phyloP scores from a whole-genome alignment of 2,797 vertebrate genomes.

The Eulemur rubriventer region DNA sequence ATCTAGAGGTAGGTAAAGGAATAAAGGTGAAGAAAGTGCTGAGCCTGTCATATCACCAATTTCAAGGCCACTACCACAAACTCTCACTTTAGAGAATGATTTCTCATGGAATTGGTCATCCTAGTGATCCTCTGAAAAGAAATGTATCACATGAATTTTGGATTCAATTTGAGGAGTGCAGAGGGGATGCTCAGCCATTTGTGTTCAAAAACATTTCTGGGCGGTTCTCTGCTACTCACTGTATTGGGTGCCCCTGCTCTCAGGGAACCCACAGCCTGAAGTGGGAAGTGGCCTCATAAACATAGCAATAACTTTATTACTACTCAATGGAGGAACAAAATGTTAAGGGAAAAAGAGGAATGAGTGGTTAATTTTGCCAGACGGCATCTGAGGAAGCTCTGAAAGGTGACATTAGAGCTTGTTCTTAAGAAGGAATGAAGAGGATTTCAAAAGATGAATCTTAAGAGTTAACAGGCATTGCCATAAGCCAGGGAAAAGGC shows the following conservation, averaged over 20 bases:
- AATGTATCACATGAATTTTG: not conserved
- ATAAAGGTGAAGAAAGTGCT: not conserved
- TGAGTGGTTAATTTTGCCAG: slow-evolving; percentile 1
- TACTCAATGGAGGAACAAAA: not conserved
- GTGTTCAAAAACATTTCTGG: not conserved
- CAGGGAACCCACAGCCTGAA: not conserved
- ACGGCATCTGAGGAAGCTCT: not conserved
- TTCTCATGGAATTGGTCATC: not conserved
- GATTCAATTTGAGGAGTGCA: not conserved
- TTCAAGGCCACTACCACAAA: not conserved
- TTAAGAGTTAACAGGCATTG: not conserved
- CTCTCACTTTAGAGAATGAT: not conserved
- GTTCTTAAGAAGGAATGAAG: not conserved
- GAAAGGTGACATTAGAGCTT: slow-evolving; percentile 2
- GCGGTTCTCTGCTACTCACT: not conserved
- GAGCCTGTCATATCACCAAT: not conserved
- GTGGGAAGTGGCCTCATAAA: not conserved
- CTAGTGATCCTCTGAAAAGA: not conserved
- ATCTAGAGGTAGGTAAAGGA: not conserved
- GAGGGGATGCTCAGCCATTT: not conserved
- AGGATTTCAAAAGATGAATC: slow-evolving; percentile 17
- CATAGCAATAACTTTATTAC: not conserved
- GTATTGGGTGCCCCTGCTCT: not conserved
- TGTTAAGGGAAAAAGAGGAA: slow-evolving; percentile 1
- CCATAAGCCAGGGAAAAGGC: not conserved